Conservation (phyloP, 2,888 invertebrate species). For the Priocnemis perturbator region DNA sequence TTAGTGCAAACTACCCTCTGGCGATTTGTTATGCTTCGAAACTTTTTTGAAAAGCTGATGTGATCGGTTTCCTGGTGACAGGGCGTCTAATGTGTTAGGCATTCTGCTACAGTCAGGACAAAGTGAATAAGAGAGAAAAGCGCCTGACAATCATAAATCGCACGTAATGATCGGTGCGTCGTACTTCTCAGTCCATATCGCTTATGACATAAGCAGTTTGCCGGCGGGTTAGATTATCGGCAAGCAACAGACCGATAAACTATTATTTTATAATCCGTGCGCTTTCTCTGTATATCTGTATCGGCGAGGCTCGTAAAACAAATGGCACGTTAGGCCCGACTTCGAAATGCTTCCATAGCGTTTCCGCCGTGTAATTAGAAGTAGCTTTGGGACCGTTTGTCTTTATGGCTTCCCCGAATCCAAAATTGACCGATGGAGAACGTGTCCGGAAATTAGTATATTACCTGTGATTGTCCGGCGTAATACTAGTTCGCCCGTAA, state of each 20-base stretch:
- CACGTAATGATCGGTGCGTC: conserved; percentile 17
- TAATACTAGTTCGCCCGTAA: no score
- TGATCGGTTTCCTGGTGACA: no score
- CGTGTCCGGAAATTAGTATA: no score
- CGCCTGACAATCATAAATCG: conserved; percentile 24
- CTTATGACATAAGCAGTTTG: conserved; percentile 22
- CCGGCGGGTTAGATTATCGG: conserved; percentile 13
- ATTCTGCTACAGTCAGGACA: no score
- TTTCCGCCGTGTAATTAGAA: conserved; percentile 12
- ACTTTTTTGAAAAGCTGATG: no score
- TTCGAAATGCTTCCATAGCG: background rate
- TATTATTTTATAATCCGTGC: conserved; percentile 29
- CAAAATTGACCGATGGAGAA: no score
- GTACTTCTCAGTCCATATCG: background rate
- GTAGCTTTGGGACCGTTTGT: conserved; percentile 1
- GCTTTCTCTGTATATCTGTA: background rate
- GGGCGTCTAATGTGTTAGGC: no score
- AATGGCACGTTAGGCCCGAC: conserved; percentile 15
- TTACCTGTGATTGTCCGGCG: no score
- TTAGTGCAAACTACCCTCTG: no score
- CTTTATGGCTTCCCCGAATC: background rate
- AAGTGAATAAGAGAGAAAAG: conserved; percentile 6
- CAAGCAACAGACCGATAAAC: conserved; percentile 16
- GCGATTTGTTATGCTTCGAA: no score
- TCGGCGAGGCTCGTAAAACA: conserved; percentile 2